Base-by-base conservation (phyloP, 2,888 invertebrate genomes). In the Lasioglossum pauxillum region DNA sequence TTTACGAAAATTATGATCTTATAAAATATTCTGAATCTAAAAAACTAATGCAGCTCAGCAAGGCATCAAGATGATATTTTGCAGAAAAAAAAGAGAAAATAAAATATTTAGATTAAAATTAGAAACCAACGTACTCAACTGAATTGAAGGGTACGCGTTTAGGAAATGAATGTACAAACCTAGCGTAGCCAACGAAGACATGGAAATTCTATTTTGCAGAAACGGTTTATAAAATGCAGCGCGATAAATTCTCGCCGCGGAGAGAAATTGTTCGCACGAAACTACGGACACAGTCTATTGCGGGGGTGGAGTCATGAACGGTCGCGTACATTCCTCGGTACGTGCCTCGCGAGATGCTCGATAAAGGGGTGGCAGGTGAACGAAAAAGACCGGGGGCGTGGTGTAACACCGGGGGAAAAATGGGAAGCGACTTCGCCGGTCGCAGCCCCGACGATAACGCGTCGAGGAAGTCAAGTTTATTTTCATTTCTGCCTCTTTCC, bases 371-470 rank as follows among this genome's bases (percentile, higher is more conserved):
- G 53, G 72, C 35, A 64, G 82, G 82, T 44, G 78, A 76, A 78
- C 80, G 75, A 75, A 73, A 80, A 72, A 74, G 69, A 74, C 49
- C 44, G 41, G 38, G 64, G 46, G 57, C 60, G 72, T 41, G 82
- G 79, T 49, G 76, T 35, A 71, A 60, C 72, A 75, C 46, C 46
- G 69, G 72, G 73, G 73, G 75, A 81, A 60, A 79, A 60, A 74
- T 35, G 23, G 69, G 67, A 73, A 53, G 75, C 83, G 86, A 78
- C 80, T 80, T 82, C 49, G 35, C 72, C 80, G 83, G 79, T 77
- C 69, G 75, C 83, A 75, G 88, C 88, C 86, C 82, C 71, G 74
- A 83, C 80, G 88, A 89, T 90, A 87, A 87, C 91, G 88, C 83
- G 80, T 73, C 76, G 80, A 79, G 82, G 82, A 80, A 84, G 79